Evolutionary conservation across 2,888 invertebrate genomes (phyloP).

Genomic region (Isotomurus palustris): DNA sequence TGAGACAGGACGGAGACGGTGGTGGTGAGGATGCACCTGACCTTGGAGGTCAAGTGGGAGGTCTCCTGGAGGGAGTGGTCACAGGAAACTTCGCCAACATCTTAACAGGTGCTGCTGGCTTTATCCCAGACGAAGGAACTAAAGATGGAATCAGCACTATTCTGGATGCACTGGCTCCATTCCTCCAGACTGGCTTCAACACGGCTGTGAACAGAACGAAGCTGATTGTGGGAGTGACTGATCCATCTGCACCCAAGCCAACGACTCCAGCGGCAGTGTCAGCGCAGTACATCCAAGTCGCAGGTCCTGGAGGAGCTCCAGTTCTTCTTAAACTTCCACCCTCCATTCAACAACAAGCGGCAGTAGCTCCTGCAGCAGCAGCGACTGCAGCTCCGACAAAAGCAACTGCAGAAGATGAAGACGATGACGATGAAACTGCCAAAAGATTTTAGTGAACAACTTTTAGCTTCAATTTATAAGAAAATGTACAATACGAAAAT

Average conservation of each 20-base stretch:
- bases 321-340: neutral
- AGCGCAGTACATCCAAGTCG: too few species aligned
- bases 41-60: slow-evolving; percentile 6
- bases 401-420: neutral
- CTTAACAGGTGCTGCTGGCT: slow-evolving; percentile 3
- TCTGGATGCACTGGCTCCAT: too few species aligned
- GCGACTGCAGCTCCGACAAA: neutral
- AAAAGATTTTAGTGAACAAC: too few species aligned
- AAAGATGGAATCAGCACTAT: slow-evolving; percentile 3
- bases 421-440: neutral
- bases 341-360: too few species aligned
- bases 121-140: slow-evolving; percentile 4
- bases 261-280: too few species aligned
- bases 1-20: slow-evolving; percentile 3
- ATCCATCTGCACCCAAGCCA: too few species aligned
- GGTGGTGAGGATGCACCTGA: neutral
- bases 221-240: too few species aligned
- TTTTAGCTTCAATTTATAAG: too few species aligned
- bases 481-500: too few species aligned
- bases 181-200: too few species aligned
- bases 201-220: too few species aligned
- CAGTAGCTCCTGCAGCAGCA: neutral
- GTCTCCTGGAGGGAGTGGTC: slow-evolving; percentile 1
- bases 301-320: neutral
- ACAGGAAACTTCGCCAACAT: slow-evolving; percentile 1